Evolutionary conservation across 2,797 vertebrate species (phyloP).

Genomic region (Sebastes reedi): DNA sequence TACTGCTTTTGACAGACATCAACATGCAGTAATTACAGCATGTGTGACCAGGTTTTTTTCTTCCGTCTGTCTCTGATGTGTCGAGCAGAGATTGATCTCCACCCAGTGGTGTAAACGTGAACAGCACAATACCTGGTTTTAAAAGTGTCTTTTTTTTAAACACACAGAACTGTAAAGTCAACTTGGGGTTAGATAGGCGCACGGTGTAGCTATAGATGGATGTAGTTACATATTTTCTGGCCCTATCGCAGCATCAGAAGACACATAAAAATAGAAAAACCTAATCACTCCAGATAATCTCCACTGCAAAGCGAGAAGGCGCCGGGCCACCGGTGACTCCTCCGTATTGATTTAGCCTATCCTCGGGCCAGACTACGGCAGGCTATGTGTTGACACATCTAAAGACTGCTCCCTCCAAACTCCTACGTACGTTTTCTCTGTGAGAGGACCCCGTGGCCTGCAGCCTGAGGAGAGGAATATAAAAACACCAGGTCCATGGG

Average conservation of each 20-base stretch:
- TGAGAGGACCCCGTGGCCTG: conserved; percentile 72
- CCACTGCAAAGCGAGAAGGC: conserved; percentile 45
- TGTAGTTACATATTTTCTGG: conserved; percentile 43
- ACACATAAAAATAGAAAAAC: conserved; percentile 60
- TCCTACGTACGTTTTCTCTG: conserved; percentile 69
- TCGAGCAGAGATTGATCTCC: conserved; percentile 71
- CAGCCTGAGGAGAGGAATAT: conserved; percentile 74
- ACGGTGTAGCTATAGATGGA: conserved; percentile 22
- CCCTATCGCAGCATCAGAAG: conserved; percentile 49
- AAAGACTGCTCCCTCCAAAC: conserved; percentile 73
- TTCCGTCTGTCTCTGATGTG: conserved; percentile 22
- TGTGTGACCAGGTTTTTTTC: conserved; percentile 20
- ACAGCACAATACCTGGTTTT: conserved; percentile 4
- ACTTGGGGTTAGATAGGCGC: conserved; percentile 16
- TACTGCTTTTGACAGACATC: conserved; percentile 38
- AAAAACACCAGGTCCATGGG: conserved; percentile 75
- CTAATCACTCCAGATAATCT: conserved; percentile 60
- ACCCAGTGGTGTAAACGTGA: conserved; percentile 66
- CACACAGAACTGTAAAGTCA: conserved; percentile 15
- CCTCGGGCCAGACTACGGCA: conserved; percentile 70
- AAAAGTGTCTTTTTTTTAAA: conserved; percentile 1
- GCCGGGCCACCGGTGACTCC: conserved; percentile 60
- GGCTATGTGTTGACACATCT: conserved; percentile 78
- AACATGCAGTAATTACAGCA: conserved; percentile 50
- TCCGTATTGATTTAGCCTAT: conserved; percentile 69